Evolutionary conservation across 2,797 vertebrate genomes (phyloP).

Genomic region (Macropus fuliginosus): DNA sequence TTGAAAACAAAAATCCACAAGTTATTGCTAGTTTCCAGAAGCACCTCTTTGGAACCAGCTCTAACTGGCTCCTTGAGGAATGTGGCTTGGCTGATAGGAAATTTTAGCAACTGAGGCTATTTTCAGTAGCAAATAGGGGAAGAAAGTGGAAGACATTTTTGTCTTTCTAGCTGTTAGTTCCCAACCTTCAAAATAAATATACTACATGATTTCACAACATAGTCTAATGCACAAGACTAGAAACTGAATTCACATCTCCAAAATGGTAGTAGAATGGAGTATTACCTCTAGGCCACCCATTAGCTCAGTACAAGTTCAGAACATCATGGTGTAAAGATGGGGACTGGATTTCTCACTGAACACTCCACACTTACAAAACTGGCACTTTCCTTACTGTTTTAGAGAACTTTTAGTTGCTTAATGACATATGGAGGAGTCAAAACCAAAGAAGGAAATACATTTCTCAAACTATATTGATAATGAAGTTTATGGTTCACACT

Average conservation of each 20-base stretch:
- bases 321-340: conserved; percentile 75
- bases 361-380: conserved; percentile 78
- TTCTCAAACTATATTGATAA: conserved; percentile 50
- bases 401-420: conserved; percentile 62
- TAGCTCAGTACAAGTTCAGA: conserved; percentile 76
- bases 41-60: conserved; percentile 50
- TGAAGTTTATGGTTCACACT: neutral
- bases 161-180: conserved; percentile 70
- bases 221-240: conserved; percentile 79
- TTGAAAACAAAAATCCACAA: conserved; percentile 40
- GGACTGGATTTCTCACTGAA: conserved; percentile 78
- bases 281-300: conserved; percentile 71
- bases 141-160: conserved; percentile 55
- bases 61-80: conserved; percentile 64
- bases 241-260: conserved; percentile 69
- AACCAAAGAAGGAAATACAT: conserved; percentile 46
- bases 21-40: conserved; percentile 60
- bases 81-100: conserved; percentile 58
- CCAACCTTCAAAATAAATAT: conserved; percentile 73
- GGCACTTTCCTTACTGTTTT: conserved; percentile 51
- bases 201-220: conserved; percentile 77
- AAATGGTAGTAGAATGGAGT: conserved; percentile 66
- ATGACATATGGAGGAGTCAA: neutral
- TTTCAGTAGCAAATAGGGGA: conserved; percentile 64
- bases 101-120: conserved; percentile 56